These are phyloP conservation scores for Microdon myrmicae DNA, from an alignment of 2,888 invertebrate species.

Conservation along the genomic window DNA sequence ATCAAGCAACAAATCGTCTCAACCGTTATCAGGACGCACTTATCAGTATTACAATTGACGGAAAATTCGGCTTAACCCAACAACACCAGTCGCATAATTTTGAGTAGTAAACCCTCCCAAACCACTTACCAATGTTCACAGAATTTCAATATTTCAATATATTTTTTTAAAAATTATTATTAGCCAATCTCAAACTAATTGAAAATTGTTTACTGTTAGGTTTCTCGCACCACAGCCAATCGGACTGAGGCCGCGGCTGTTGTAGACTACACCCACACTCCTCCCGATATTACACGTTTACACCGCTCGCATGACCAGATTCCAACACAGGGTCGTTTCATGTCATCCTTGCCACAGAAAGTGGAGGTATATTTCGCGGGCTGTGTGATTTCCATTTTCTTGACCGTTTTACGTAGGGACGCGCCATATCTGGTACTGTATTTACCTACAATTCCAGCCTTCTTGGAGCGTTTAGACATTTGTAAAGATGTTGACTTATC, in stretches of 20 bases:
- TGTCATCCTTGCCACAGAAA: constrained; percentile 99
- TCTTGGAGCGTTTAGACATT: constrained; percentile 97
- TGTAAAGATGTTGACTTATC: constrained; percentile 64
- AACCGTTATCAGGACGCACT: too few species aligned
- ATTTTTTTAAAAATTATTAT: too few species aligned
- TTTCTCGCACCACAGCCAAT: constrained; percentile 96
- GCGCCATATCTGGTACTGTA: constrained; percentile 99
- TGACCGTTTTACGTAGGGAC: constrained; percentile 98
- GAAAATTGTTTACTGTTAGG: constrained; percentile 65
- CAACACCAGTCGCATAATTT: too few species aligned
- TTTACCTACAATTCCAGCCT: constrained; percentile 99
- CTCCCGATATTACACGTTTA: constrained; percentile 96
- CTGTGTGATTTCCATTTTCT: constrained; percentile 99
- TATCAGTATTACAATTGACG: too few species aligned
- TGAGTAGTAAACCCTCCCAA: too few species aligned
- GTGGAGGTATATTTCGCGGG: constrained; percentile 99
- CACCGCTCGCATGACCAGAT: constrained; percentile 99
- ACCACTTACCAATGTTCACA: too few species aligned
- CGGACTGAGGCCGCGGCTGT: constrained; percentile 97
- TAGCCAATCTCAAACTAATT: too few species aligned
- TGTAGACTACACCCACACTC: constrained; percentile 98
- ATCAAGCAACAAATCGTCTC: too few species aligned
- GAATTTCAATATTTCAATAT: too few species aligned
- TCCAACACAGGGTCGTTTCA: constrained; percentile 97
- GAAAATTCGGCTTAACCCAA: too few species aligned